These are phyloP conservation scores for Tympanoctomys barrerae DNA, from an alignment of 2,797 vertebrate species.

Conservation along the genomic window DNA sequence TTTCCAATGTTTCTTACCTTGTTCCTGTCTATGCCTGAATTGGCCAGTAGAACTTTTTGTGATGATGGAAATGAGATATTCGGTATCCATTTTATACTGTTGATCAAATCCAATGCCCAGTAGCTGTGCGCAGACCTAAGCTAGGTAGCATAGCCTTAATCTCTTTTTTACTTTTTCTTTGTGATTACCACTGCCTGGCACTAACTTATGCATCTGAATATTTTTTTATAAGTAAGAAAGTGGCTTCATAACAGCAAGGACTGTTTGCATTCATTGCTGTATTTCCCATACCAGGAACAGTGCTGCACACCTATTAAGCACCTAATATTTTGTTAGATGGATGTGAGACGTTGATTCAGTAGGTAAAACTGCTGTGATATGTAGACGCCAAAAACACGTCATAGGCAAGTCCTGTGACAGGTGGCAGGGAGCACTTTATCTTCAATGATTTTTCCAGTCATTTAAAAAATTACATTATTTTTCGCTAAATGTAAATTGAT, in stretches of 20 bases:
- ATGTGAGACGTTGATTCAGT: not conserved
- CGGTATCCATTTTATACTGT: not conserved
- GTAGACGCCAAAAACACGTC: not conserved
- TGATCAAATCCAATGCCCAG: not conserved
- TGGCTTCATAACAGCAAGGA: not conserved
- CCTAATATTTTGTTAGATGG: not conserved
- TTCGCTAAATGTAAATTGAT: slow-evolving; percentile 13
- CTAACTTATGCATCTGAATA: not conserved
- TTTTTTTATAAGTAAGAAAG: not conserved
- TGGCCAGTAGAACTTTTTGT: not conserved
- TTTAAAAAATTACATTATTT: not conserved
- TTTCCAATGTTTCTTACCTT: not conserved
- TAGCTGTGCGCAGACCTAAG: not conserved
- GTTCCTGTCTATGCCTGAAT: not conserved
- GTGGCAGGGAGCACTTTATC: not conserved
- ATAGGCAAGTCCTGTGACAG: not conserved
- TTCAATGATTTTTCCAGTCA: not conserved
- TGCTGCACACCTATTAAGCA: not conserved
- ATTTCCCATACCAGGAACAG: not conserved
- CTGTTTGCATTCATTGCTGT: not conserved
- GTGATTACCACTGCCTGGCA: not conserved
- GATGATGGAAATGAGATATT: not conserved
- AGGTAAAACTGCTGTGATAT: not conserved
- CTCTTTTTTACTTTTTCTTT: not conserved
- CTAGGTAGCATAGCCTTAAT: not conserved